Conservation (phyloP, 2,797 vertebrate species). For the Echeneis naucrates region DNA sequence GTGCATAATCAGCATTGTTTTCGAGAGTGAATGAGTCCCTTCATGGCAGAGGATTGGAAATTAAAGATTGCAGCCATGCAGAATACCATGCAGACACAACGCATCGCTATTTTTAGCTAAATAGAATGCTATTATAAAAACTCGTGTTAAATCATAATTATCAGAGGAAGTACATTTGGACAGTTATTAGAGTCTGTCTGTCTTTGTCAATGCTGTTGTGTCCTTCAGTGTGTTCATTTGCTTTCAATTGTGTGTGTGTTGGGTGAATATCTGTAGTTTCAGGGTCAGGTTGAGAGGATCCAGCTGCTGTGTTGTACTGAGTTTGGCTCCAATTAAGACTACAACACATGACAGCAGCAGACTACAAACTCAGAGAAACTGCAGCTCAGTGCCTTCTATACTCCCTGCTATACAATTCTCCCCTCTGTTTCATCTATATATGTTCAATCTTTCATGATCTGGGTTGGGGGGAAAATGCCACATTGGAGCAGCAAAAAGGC, state of each 20-base stretch:
- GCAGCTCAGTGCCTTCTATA: slow-evolving; percentile 42
- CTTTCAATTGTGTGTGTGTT: no score
- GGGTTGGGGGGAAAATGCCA: not conserved
- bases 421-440: slow-evolving; percentile 32
- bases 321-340: slow-evolving; percentile 71
- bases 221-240: no score
- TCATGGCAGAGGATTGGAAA: not conserved
- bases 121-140: not conserved
- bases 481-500: not conserved
- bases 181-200: not conserved
- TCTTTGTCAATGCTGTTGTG: no score
- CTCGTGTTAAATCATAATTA: slow-evolving; percentile 1
- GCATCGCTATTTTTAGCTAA: not conserved
- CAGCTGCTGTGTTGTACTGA: slow-evolving; percentile 53
- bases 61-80: slow-evolving; percentile 20
- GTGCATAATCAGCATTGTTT: slow-evolving; percentile 54
- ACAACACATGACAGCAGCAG: slow-evolving; percentile 65
- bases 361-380: slow-evolving; percentile 50
- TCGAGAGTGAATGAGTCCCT: slow-evolving; percentile 33
- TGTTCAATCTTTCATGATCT: slow-evolving; percentile 47
- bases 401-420: slow-evolving; percentile 34
- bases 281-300: slow-evolving; percentile 61
- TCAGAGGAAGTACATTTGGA: not conserved
- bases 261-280: slow-evolving; percentile 50
- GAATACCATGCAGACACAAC: slow-evolving; percentile 6